These are phyloP conservation scores for Semaprochilodus insignis DNA, from an alignment of 2,797 vertebrate species.

Conservation along the genomic window DNA sequence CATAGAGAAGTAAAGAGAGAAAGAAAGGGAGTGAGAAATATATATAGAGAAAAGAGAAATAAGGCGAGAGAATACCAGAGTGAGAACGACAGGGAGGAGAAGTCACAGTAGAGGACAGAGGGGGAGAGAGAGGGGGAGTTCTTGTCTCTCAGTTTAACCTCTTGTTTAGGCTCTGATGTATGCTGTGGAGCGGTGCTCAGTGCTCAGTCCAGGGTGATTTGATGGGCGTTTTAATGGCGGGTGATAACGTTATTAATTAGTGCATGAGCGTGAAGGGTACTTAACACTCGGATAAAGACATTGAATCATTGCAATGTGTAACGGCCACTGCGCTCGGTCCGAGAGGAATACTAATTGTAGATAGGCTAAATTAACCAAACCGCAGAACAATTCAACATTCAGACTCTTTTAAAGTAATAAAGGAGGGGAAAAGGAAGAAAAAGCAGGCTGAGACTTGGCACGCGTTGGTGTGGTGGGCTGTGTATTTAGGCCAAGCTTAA, in stretches of 20 bases:
- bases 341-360: slow-evolving; percentile 70
- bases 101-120: slow-evolving; percentile 6
- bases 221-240: slow-evolving; percentile 67
- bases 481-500: slow-evolving; percentile 3
- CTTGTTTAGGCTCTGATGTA: slow-evolving; percentile 10
- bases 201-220: slow-evolving; percentile 59
- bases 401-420: slow-evolving; percentile 1
- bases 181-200: neutral
- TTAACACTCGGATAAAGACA: slow-evolving; percentile 77
- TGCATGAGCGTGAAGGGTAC: slow-evolving; percentile 74
- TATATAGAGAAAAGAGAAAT: neutral
- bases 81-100: slow-evolving; percentile 19
- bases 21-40: slow-evolving; percentile 26
- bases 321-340: slow-evolving; percentile 62
- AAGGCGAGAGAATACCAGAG: neutral
- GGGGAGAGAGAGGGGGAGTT: neutral
- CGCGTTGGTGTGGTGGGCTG: neutral
- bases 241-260: slow-evolving; percentile 78
- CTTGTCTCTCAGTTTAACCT: slow-evolving; percentile 18
- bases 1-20: slow-evolving; percentile 9
- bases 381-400: slow-evolving; percentile 30
- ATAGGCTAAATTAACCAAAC: slow-evolving; percentile 75
- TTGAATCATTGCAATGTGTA: slow-evolving; percentile 70
- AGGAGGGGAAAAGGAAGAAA: neutral
- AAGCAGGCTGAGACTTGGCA: neutral